Conservation (phyloP, 2,888 invertebrate species). For the Ctenicera cuprea region DNA sequence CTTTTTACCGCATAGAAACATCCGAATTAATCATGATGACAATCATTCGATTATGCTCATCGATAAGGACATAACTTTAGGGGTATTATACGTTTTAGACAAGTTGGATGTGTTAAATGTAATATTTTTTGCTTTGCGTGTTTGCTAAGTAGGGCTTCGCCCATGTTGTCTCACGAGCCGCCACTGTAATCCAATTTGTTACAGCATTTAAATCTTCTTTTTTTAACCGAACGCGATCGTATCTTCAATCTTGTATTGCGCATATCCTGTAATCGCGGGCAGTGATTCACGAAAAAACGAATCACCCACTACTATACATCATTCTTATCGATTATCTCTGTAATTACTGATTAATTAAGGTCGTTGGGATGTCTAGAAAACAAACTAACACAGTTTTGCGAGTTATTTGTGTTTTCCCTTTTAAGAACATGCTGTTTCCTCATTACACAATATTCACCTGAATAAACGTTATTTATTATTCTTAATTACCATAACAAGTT, state of each 20-base stretch:
- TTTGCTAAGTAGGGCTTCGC: too few relatives aligned
- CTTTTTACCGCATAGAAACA: too few relatives aligned
- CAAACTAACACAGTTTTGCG: not conserved
- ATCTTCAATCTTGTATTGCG: conserved; percentile 28
- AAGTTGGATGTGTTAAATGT: too few relatives aligned
- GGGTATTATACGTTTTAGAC: too few relatives aligned
- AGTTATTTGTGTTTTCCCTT: not conserved
- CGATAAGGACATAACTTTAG: too few relatives aligned
- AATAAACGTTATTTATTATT: conserved; percentile 18
- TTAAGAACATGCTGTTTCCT: not conserved
- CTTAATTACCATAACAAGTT: conserved; percentile 17
- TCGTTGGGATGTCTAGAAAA: conserved; percentile 22
- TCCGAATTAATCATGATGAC: too few relatives aligned
- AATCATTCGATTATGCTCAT: too few relatives aligned
- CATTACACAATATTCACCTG: not conserved
- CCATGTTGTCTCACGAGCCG: too few relatives aligned
- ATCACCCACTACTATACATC: conserved; percentile 19
- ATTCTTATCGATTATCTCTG: conserved; percentile 31
- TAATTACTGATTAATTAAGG: conserved; percentile 36
- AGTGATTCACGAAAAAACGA: conserved; percentile 25
- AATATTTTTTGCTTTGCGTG: too few relatives aligned
- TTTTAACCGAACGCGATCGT: conserved; percentile 5
- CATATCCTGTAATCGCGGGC: conserved; percentile 31
- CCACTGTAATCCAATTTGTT: conserved; percentile 4
- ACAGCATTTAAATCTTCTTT: conserved; percentile 16